Evolutionary conservation across 2,888 invertebrate species (phyloP), one percentile per base, ranked within the genome.

Genomic region (Neria commutata): DNA sequence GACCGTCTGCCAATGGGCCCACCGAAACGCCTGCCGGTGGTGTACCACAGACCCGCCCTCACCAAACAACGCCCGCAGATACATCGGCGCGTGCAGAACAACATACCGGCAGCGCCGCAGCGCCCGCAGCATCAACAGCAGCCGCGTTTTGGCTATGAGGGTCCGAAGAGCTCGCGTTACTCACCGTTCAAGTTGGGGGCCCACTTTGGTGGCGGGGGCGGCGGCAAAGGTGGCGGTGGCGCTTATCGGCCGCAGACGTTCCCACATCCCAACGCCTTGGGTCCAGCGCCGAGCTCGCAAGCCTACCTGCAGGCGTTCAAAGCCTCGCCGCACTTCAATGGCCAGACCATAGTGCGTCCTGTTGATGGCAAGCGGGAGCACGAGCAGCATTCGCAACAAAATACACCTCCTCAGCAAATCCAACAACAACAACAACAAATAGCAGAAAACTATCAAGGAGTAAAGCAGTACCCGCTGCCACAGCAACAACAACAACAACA

Each of bases 291-390:
- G n/a, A n/a, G n/a, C 11, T 62, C 61, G 21, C 67, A 66, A 14
- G 70, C 73, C 47, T 76, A 75, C 29, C 53, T 67, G 3, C 72
- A 67, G 16, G 75, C 71, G 53, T 78, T 80, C 8, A 78, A 80
- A 56, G 73, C 79, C 1, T 80, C 81, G 0, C 78, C 74, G 1
- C 58, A 67, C 2, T 79, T 72, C 37, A 78, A 73, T 62, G 78
- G 76, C 2, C 72, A 77, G 23, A 67, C 74, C 1, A 70, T 73
- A n/a, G 60, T 67, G 2, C 33, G 37, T 26, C 47, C 25, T 33
- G 17, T 6, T n/a, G 11, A 40, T 24, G 47, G 29, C 3, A 6
- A 24, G 2, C 29, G 49, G 19, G 61, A 53, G 25, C 56, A 60
- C 23, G 60, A 55, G 25, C 24, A 19, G 0, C 60, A 62, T 17